Conservation (phyloP, 2,797 vertebrate genomes). For the Channa striata region DNA sequence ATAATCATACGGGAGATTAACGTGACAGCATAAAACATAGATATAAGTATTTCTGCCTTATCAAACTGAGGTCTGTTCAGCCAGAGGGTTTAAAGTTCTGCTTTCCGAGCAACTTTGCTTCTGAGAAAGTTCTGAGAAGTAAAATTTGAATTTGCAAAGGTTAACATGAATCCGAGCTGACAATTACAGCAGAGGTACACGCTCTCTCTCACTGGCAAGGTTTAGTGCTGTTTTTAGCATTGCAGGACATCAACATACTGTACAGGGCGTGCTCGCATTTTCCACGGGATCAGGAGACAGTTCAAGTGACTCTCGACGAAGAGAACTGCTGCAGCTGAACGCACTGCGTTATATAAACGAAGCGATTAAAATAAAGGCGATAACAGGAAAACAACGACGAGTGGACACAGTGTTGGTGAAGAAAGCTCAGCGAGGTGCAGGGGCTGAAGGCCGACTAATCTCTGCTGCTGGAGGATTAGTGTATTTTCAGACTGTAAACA, state of each 20-base stretch:
- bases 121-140: neutral
- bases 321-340: neutral
- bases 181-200: neutral
- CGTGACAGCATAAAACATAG: too few relatives aligned
- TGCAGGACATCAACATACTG: constrained; percentile 15
- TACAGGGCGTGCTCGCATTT: constrained; percentile 15
- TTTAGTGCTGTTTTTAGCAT: constrained; percentile 34
- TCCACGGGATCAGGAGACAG: neutral
- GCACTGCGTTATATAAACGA: neutral
- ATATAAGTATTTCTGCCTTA: too few relatives aligned
- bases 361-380: neutral
- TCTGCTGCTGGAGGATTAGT: constrained; percentile 46
- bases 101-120: neutral
- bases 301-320: neutral
- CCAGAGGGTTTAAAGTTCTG: neutral
- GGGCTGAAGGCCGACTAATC: constrained; percentile 51
- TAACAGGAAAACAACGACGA: neutral
- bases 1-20: too few relatives aligned
- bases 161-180: constrained; percentile 1
- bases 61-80: too few relatives aligned
- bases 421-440: neutral
- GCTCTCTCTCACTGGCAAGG: neutral
- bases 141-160: neutral
- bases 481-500: constrained; percentile 45
- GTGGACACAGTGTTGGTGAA: neutral